These are phyloP conservation scores for Sericinus montela DNA, from an alignment of 2,888 invertebrate genomes.

Conservation along the genomic window DNA sequence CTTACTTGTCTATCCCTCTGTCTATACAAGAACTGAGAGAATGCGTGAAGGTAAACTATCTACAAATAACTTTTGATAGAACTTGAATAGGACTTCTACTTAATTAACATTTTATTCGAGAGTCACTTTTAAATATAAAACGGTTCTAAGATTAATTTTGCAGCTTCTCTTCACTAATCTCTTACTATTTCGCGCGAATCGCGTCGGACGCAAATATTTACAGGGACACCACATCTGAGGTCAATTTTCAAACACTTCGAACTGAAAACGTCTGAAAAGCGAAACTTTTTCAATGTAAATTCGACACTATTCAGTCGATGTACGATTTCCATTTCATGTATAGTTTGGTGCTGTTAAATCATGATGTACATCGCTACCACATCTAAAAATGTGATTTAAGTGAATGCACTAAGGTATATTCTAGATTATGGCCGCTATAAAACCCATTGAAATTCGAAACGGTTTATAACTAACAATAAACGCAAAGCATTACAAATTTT, in stretches of 20 bases:
- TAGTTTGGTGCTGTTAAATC: constrained; percentile 42
- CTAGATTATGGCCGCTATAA: constrained; percentile 35
- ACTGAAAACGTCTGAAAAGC: constrained; percentile 36
- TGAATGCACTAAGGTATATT: constrained; percentile 43
- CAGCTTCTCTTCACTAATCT: constrained; percentile 58
- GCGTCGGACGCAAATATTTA: constrained; percentile 71
- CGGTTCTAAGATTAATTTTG: constrained; percentile 35
- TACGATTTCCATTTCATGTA: constrained; percentile 22
- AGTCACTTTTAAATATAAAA: too few relatives aligned
- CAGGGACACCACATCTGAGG: constrained; percentile 68
- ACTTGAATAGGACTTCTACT: too few relatives aligned
- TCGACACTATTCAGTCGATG: not conserved
- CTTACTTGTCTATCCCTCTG: too few relatives aligned
- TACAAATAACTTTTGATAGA: too few relatives aligned
- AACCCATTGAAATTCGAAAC: constrained; percentile 29
- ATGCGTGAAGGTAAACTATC: too few relatives aligned
- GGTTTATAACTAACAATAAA: constrained; percentile 21
- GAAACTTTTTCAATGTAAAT: constrained; percentile 5
- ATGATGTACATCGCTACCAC: constrained; percentile 30
- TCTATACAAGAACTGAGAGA: too few relatives aligned
- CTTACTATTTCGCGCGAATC: constrained; percentile 57
- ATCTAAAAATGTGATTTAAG: constrained; percentile 48
- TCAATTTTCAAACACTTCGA: constrained; percentile 54
- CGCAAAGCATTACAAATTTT: constrained; percentile 25
- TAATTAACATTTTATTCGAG: too few relatives aligned